Percentiles rank a stretch among this genome's conserved stretches.
Evolutionary conservation across 2,888 invertebrate genomes (phyloP).

Genomic region (Lydus trimaculatus): DNA sequence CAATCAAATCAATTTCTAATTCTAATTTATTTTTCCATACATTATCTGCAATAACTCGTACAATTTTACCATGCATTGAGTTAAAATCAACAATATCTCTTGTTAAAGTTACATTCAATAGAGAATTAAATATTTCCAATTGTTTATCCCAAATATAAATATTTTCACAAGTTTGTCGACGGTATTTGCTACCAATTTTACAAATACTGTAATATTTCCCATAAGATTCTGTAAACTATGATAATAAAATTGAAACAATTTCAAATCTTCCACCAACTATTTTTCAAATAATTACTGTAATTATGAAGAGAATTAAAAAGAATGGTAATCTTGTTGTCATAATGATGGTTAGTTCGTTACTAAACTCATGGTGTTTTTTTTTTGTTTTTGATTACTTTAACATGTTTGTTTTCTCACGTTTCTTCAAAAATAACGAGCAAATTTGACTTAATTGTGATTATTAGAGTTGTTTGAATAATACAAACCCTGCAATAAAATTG

Average conservation of each 20-base stretch:
- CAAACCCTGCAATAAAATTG: not conserved
- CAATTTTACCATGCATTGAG: constrained; percentile 46
- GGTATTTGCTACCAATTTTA: constrained; percentile 24
- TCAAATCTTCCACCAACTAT: not conserved
- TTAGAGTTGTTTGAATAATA: not conserved
- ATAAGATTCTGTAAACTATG: constrained; percentile 10
- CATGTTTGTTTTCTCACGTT: constrained; percentile 21
- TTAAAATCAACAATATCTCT: constrained; percentile 33
- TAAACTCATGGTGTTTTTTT: no score
- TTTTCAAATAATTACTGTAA: not conserved
- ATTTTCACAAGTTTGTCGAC: constrained; percentile 40
- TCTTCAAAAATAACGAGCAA: not conserved
- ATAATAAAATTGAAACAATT: constrained; percentile 15
- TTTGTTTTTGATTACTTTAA: constrained; percentile 13
- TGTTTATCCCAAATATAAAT: constrained; percentile 45
- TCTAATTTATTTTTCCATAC: constrained; percentile 40
- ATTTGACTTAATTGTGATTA: constrained; percentile 3
- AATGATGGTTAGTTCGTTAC: not conserved
- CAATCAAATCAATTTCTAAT: not conserved
- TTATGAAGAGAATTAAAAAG: constrained; percentile 1
- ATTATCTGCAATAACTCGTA: constrained; percentile 50
- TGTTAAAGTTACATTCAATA: constrained; percentile 38
- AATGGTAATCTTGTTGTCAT: not conserved
- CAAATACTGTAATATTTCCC: constrained; percentile 31
- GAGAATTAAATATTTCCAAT: constrained; percentile 40